Conservation (phyloP, 1,140 invertebrate species). For the Dendroctonus ponderosae region DNA sequence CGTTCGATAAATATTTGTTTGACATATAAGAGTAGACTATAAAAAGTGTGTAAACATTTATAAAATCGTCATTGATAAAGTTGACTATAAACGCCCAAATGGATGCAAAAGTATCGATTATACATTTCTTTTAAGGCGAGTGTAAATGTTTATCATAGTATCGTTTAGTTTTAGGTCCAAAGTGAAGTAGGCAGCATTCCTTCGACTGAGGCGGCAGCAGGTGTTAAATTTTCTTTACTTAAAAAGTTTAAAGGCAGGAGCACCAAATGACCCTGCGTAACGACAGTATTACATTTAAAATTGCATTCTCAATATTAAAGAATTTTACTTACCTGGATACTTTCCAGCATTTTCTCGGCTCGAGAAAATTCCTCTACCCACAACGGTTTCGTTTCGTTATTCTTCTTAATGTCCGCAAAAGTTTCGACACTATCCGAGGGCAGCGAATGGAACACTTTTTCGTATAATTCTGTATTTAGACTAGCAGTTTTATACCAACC, state of each 20-base stretch:
- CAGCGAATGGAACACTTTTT: slow-evolving; percentile 84
- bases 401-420: slow-evolving; percentile 72
- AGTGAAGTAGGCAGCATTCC: slow-evolving; percentile 77
- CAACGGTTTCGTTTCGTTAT: slow-evolving; percentile 65
- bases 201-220: slow-evolving; percentile 75
- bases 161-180: slow-evolving; percentile 62
- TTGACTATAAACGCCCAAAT: no score
- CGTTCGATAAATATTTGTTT: no score
- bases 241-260: slow-evolving; percentile 85
- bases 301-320: not conserved
- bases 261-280: slow-evolving; percentile 75
- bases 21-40: no score
- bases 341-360: slow-evolving; percentile 68
- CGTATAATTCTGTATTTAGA: slow-evolving; percentile 82
- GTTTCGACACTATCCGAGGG: slow-evolving; percentile 75
- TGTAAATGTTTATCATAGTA: no score
- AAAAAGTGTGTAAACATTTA: no score
- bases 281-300: slow-evolving; percentile 11
- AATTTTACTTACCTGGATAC: slow-evolving; percentile 60
- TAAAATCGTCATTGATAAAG: no score
- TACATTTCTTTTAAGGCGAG: no score
- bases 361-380: slow-evolving; percentile 65
- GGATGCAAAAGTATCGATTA: no score
- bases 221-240: slow-evolving; percentile 76
- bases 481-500: slow-evolving; percentile 77